These are phyloP conservation scores for Sarcophaga peregrina DNA, from an alignment of 1,140 invertebrate genomes.

Conservation along the genomic window DNA sequence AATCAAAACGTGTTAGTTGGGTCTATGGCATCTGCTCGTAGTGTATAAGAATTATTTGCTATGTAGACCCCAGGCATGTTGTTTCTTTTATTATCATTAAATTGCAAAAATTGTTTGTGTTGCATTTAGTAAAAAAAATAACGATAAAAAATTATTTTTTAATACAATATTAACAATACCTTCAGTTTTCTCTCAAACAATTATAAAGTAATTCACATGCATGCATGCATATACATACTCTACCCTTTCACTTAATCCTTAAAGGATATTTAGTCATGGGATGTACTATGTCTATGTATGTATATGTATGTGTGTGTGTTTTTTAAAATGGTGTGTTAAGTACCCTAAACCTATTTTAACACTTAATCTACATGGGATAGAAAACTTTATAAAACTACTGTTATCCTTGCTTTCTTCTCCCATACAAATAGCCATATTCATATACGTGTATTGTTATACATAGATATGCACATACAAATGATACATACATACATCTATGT, in stretches of 20 bases:
- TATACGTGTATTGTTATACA: neutral
- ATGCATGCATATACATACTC: too few relatives aligned
- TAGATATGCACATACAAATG: neutral
- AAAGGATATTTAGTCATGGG: too few relatives aligned
- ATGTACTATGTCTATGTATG: neutral
- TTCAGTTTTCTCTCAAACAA: neutral
- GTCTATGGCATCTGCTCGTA: too few relatives aligned
- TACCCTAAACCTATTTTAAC: slow-evolving; percentile 28
- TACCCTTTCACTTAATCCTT: too few relatives aligned
- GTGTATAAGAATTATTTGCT: too few relatives aligned
- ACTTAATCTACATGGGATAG: slow-evolving; percentile 1
- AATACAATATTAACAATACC: neutral
- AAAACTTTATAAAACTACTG: neutral
- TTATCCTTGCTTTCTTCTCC: neutral
- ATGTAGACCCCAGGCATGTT: too few relatives aligned
- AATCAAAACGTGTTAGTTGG: too few relatives aligned
- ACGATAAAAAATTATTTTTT: too few relatives aligned
- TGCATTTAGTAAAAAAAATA: too few relatives aligned
- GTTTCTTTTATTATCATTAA: too few relatives aligned
- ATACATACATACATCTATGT: neutral
- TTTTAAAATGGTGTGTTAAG: slow-evolving; percentile 34
- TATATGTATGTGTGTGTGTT: neutral
- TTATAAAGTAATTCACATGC: neutral
- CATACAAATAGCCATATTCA: neutral
- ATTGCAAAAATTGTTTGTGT: too few relatives aligned